Percentiles rank a stretch among this genome's conserved stretches.
phyloP scores from a whole-genome alignment of 1,140 invertebrate genomes.

The Lutraria rhynchaena region DNA sequence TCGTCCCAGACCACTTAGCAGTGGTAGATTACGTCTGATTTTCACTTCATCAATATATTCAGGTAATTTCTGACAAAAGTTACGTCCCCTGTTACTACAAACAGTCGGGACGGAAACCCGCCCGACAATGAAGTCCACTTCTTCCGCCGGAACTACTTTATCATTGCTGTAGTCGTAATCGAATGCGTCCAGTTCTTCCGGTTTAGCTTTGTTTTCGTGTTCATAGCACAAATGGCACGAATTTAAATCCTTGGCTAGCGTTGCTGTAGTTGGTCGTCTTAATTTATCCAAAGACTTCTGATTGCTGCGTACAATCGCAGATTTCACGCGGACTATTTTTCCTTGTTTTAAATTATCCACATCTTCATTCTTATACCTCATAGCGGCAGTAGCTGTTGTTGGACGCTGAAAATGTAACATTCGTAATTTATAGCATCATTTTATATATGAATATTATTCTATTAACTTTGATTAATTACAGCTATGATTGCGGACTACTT shows the following conservation, averaged over 20 bases:
- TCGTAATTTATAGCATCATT: too few relatives aligned
- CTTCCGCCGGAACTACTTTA: constrained; percentile 58
- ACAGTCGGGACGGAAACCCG: constrained; percentile 58
- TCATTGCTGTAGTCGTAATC: constrained; percentile 65
- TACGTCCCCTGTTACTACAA: constrained; percentile 43
- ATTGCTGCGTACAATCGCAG: constrained; percentile 32
- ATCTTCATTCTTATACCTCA: constrained; percentile 38
- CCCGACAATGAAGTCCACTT: constrained; percentile 62
- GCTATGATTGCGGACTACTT: too few relatives aligned
- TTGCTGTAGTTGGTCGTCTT: constrained; percentile 68
- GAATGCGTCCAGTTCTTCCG: constrained; percentile 60
- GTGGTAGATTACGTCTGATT: constrained; percentile 62
- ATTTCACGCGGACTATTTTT: constrained; percentile 62
- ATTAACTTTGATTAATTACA: too few relatives aligned
- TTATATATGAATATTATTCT: too few relatives aligned
- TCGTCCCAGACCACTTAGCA: constrained; percentile 63
- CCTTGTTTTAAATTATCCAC: constrained; percentile 64
- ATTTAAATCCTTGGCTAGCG: constrained; percentile 63
- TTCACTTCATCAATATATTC: constrained; percentile 67
- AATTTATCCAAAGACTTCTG: constrained; percentile 58
- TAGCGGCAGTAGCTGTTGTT: constrained; percentile 44
- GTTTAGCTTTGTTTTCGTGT: constrained; percentile 63
- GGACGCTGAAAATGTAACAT: constrained; percentile 53
- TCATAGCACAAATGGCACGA: constrained; percentile 69
- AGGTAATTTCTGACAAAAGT: constrained; percentile 60